Evolutionary conservation across 2,888 invertebrate genomes (phyloP).

Genomic region (Willowsia nigromaculata): DNA sequence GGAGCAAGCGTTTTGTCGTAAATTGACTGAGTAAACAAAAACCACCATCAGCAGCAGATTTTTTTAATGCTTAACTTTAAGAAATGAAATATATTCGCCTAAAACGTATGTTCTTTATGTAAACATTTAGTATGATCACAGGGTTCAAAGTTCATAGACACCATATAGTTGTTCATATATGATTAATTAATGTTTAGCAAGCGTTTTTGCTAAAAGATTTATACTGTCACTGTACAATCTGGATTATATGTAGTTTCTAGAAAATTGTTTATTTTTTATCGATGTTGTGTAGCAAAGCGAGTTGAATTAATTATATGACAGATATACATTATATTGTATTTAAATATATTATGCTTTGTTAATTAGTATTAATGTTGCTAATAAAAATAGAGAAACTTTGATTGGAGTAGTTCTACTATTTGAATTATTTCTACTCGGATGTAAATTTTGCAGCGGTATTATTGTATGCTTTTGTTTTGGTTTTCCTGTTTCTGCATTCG

Average conservation of each 20-base stretch:
- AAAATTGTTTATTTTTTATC: too few relatives aligned
- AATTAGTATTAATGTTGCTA: not conserved
- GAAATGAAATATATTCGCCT: too few relatives aligned
- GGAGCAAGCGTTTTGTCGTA: constrained; percentile 73
- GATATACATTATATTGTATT: too few relatives aligned
- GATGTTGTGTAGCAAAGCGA: too few relatives aligned
- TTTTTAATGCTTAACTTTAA: too few relatives aligned
- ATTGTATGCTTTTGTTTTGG: not conserved
- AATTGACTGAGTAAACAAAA: constrained; percentile 28
- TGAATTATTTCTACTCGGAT: constrained; percentile 1
- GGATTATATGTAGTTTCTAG: too few relatives aligned
- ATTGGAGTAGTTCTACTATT: not conserved
- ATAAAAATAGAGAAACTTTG: not conserved
- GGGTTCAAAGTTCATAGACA: constrained; percentile 5
- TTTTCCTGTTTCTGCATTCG: not conserved
- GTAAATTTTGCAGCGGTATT: not conserved
- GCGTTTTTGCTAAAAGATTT: too few relatives aligned
- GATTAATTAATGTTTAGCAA: not conserved
- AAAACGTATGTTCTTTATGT: not conserved
- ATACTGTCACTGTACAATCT: too few relatives aligned
- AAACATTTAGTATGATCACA: not conserved
- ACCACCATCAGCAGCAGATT: not conserved
- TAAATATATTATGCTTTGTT: not conserved
- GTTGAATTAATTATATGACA: too few relatives aligned
- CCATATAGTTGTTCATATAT: not conserved